Evolutionary conservation across 2,797 vertebrate genomes (phyloP).

Genomic region (Melopsittacus undulatus): DNA sequence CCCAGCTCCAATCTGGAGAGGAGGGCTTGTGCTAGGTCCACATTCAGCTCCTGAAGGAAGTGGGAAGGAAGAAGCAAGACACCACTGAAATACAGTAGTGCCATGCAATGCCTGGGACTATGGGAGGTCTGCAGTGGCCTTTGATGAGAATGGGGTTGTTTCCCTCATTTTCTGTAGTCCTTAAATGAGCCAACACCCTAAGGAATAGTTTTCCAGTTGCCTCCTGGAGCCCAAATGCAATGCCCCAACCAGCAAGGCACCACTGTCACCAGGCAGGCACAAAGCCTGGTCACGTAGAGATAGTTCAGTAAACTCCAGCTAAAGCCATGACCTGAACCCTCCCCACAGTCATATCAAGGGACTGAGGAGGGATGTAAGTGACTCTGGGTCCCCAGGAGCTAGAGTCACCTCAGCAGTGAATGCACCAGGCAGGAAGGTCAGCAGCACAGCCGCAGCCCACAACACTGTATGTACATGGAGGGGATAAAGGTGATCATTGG

Average conservation of each 20-base stretch:
- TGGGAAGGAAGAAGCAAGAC: neutral
- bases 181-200: neutral
- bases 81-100: neutral
- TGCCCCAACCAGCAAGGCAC: neutral
- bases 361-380: neutral
- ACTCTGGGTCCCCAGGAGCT: neutral
- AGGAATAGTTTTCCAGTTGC: neutral
- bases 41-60: neutral
- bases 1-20: neutral
- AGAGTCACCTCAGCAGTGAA: neutral
- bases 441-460: neutral
- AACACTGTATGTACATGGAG: rapidly evolving
- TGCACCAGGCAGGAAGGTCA: neutral
- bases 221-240: neutral
- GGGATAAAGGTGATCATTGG: neutral
- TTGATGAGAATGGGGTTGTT: neutral
- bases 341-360: neutral
- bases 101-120: too few relatives aligned
- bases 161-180: neutral
- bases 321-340: neutral
- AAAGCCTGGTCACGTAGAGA: neutral
- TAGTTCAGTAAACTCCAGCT: neutral
- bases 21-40: neutral
- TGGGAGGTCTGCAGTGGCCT: neutral
- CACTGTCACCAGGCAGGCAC: neutral